Evolutionary conservation across 2,113 vertebrate species (phyloP).

Genomic region (Chelonoidis abingdonii): DNA sequence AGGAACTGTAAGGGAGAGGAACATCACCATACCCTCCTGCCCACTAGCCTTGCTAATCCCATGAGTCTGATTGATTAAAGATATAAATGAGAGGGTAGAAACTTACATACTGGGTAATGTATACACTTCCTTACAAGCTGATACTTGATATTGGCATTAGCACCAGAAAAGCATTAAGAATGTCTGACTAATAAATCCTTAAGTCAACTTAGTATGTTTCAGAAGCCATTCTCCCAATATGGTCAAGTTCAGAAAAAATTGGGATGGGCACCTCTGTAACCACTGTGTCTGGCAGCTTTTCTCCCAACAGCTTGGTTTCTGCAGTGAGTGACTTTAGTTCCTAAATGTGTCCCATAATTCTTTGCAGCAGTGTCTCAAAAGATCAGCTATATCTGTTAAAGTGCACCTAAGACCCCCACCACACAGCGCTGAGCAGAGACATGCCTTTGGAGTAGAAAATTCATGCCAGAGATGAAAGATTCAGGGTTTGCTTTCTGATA

Average conservation of each 20-base stretch:
- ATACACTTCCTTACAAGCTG: background rate
- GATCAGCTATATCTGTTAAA: background rate
- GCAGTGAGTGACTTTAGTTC: background rate
- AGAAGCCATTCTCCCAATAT: constrained; percentile 7
- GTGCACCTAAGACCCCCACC: background rate
- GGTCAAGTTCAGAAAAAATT: constrained; percentile 48
- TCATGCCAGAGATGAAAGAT: background rate
- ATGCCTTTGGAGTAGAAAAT: background rate
- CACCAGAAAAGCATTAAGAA: background rate
- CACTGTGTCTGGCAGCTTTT: constrained; percentile 55
- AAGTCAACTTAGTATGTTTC: background rate
- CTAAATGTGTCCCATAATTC: background rate
- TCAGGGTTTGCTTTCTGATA: background rate
- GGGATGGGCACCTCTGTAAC: constrained; percentile 18
- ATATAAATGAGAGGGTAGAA: background rate
- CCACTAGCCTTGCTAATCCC: background rate
- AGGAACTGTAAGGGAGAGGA: background rate
- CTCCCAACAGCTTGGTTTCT: constrained; percentile 13
- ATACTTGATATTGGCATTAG: background rate
- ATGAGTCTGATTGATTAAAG: background rate
- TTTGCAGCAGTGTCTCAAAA: background rate
- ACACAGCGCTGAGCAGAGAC: background rate
- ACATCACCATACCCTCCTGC: background rate
- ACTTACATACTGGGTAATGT: background rate
- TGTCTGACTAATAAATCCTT: background rate